Percentiles rank a stretch among this genome's conserved stretches.
Conservation (phyloP, 2,888 invertebrate species). For the Rhagophthalmus giganteus region DNA sequence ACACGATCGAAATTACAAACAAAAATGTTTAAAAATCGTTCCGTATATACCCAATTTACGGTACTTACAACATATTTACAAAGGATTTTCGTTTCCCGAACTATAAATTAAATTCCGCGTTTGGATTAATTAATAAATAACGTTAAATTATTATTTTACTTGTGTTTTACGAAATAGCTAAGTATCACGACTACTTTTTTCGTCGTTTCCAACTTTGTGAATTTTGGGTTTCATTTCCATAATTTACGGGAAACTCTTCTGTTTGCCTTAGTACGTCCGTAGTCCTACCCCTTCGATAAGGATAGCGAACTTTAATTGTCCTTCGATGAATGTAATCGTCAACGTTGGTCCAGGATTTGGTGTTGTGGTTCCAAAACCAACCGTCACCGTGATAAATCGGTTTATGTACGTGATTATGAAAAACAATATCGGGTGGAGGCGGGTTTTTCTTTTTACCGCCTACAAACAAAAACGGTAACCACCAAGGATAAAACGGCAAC, state of each 20-base stretch:
- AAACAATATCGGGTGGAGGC: slow-evolving; percentile 35
- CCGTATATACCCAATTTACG: too few relatives aligned
- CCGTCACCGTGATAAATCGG: slow-evolving; percentile 57
- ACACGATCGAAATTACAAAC: too few relatives aligned
- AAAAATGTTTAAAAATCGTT: too few relatives aligned
- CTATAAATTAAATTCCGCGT: too few relatives aligned
- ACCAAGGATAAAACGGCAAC: slow-evolving; percentile 67
- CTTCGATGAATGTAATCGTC: slow-evolving; percentile 36
- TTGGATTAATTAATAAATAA: too few relatives aligned
- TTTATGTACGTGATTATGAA: slow-evolving; percentile 50
- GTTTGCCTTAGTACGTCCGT: slow-evolving; percentile 28
- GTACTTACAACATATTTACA: too few relatives aligned
- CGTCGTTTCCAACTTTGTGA: slow-evolving; percentile 26
- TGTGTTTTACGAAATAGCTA: too few relatives aligned
- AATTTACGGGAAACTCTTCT: slow-evolving; percentile 53
- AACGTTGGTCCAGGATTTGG: slow-evolving; percentile 60
- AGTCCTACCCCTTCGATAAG: too few relatives aligned
- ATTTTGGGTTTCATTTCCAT: slow-evolving; percentile 35
- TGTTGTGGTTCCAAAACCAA: slow-evolving; percentile 63
- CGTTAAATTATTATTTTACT: too few relatives aligned
- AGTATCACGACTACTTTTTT: too few relatives aligned
- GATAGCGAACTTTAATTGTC: too few relatives aligned
- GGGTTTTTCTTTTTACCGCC: slow-evolving; percentile 38
- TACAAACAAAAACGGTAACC: slow-evolving; percentile 59
- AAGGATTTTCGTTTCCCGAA: too few relatives aligned